Conservation (phyloP, 2,888 invertebrate genomes). For the Diadegma fenestrale region DNA sequence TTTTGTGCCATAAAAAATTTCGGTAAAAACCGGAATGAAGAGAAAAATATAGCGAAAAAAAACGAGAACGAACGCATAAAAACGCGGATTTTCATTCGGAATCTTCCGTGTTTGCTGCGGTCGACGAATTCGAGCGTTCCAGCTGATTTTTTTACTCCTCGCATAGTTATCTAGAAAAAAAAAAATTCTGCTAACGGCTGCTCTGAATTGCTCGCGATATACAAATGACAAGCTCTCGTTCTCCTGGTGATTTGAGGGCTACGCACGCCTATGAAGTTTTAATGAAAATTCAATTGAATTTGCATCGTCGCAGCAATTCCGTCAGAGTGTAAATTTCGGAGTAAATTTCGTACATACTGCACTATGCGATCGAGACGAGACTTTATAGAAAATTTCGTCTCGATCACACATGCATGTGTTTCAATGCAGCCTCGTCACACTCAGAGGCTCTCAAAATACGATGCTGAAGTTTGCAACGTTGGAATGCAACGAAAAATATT, state of each 20-base stretch:
- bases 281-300: neutral
- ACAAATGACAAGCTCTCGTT: neutral
- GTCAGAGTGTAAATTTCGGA: neutral
- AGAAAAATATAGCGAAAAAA: neutral
- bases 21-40: neutral
- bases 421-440: neutral
- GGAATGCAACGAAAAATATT: too few species aligned
- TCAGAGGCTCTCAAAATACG: too few species aligned
- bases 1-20: neutral
- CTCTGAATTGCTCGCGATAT: neutral
- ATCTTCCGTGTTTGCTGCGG: slow-evolving; percentile 7
- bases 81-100: neutral
- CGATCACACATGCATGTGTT: too few species aligned
- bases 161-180: neutral
- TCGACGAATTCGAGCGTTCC: slow-evolving; percentile 21
- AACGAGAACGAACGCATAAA: neutral
- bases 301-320: neutral
- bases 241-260: neutral
- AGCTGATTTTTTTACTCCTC: slow-evolving; percentile 2
- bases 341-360: neutral
- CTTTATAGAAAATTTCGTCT: too few species aligned
- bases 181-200: neutral
- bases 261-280: neutral
- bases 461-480: too few species aligned
- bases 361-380: neutral